Conservation (phyloP, 2,113 vertebrate genomes). For the Leptobrachium leishanense region DNA sequence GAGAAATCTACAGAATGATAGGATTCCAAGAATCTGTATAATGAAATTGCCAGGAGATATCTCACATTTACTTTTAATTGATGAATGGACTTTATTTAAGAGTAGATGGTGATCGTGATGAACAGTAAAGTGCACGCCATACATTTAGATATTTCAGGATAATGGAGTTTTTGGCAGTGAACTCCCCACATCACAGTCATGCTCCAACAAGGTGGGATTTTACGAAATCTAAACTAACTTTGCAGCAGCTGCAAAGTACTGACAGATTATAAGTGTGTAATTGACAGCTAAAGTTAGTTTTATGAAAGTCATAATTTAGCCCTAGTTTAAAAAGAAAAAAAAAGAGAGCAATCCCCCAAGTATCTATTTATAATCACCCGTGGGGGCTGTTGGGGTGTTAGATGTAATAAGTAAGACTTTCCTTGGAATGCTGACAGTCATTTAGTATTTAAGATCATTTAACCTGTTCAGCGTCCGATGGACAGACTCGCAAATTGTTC, state of each 20-base stretch:
- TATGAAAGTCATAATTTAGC: not conserved
- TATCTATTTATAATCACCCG: not conserved
- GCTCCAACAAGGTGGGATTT: not conserved
- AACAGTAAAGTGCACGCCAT: no score
- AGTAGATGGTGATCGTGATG: no score
- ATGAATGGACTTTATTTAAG: no score
- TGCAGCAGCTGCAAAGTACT: conserved; percentile 18
- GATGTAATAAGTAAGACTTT: not conserved
- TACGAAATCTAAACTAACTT: conserved; percentile 4
- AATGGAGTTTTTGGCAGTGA: conserved; percentile 7
- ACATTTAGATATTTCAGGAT: not conserved
- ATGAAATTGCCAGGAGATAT: no score
- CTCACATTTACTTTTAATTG: no score
- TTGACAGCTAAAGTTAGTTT: conserved; percentile 21
- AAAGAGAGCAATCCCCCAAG: no score
- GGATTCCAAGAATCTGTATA: no score
- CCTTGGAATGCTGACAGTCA: not conserved
- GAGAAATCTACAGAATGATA: no score
- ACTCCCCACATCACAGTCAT: not conserved
- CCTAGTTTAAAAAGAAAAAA: no score
- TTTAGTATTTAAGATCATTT: not conserved
- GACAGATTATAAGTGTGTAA: conserved; percentile 20
- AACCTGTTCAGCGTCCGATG: no score
- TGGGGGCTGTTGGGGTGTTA: conserved; percentile 1
- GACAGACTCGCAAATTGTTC: no score